Evolutionary conservation across 2,888 invertebrate genomes (phyloP), one percentile per base, ranked within the genome.

Genomic region (Chloroclysta siterata): DNA sequence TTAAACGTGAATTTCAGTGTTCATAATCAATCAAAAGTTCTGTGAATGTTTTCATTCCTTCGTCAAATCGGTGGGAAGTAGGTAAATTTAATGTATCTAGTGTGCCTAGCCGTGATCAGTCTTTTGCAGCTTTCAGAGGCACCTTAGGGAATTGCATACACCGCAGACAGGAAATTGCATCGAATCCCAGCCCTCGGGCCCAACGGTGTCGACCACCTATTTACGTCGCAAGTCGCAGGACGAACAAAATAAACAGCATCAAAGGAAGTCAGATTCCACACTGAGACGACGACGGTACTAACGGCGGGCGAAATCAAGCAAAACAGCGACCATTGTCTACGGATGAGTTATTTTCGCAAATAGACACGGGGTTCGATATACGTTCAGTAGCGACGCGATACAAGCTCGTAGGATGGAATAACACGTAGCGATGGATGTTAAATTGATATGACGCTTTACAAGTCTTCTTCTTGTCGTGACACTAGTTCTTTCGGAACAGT

Each of bases 161-260:
- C 52, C 11, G 44, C 50, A 52, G 39, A 46, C 60, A 65, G 65
- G 60, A 64, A 67, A 64, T 65, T 56, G 58, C 60, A 61, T 33
- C 53, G 57, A 65, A 63, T 58, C 56, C 56, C 56, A 66, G 44
- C 54, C 57, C 62, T 50, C 15, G 5, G 15, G 44, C 33, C 15
- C 41, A 59, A 17, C 82, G 86, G 89, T 90, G 91, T 91, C 91
- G 91, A 89, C 89, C 85, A 87, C 88, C 91, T 93, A 93, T 93
- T 93, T 92, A 89, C 89, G 90, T 88, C 85, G 84, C 91, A 89
- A 90, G 53, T 44, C 39, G 28, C 39, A 56, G 56, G 92, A 90
- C 89, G 83, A 89, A 79, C 90, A 92, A 92, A 63, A 92, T 90
- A 92, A 92, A 92, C 87, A 87, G 89, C 91, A 89, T 91, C 91